Conservation (phyloP, 2,888 invertebrate species). For the Lasius fuliginosus region DNA sequence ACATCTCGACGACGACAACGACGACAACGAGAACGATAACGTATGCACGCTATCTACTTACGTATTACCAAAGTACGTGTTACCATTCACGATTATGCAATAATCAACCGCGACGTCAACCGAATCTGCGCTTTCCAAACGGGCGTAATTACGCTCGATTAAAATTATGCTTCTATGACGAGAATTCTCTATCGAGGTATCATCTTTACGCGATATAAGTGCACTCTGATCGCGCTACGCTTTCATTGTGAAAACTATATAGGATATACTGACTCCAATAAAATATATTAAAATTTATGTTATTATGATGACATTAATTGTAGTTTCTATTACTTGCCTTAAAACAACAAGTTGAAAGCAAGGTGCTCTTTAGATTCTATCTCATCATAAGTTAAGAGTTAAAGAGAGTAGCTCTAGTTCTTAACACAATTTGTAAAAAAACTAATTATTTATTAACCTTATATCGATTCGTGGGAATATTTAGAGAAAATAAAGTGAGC, state of each 20-base stretch:
- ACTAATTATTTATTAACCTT: not conserved
- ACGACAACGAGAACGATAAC: not conserved
- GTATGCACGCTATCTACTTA: constrained; percentile 8
- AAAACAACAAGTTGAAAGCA: not conserved
- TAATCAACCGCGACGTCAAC: not conserved
- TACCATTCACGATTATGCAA: constrained; percentile 22
- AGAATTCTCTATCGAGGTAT: not conserved
- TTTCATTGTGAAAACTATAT: not conserved
- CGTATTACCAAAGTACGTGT: not conserved
- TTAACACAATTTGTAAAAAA: not conserved
- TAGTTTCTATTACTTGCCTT: not conserved
- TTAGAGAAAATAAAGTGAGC: not conserved
- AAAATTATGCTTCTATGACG: not conserved
- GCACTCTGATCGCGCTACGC: not conserved
- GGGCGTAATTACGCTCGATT: not conserved
- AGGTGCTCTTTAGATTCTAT: not conserved
- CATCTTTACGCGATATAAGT: not conserved
- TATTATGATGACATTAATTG: not conserved
- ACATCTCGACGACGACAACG: constrained; percentile 34
- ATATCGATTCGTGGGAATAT: not conserved
- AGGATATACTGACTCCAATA: not conserved
- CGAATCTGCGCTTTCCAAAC: constrained; percentile 7
- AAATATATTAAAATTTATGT: not conserved
- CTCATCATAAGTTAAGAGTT: not conserved
- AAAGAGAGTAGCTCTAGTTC: not conserved